phyloP scores from a whole-genome alignment of 2,888 invertebrate species.

The Drosophila monieri region DNA sequence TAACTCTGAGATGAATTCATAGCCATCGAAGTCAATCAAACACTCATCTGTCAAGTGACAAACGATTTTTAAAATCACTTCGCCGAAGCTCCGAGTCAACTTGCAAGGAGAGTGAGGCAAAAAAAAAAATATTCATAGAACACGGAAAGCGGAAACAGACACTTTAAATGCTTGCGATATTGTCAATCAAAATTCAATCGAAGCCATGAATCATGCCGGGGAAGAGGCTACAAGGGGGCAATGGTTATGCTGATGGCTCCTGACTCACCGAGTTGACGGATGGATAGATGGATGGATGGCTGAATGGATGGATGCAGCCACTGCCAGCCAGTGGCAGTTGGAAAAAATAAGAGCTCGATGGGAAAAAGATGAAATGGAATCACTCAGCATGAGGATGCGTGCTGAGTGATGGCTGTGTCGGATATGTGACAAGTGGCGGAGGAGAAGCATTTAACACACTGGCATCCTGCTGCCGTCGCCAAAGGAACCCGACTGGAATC shows the following conservation, averaged over 20 bases:
- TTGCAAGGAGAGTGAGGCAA: conserved; percentile 21
- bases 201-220: conserved; percentile 74
- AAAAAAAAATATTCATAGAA: conserved; percentile 42
- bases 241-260: conserved; percentile 65
- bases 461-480: conserved; percentile 60
- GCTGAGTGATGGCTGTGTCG: conserved; percentile 47
- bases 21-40: conserved; percentile 77
- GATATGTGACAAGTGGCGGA: conserved; percentile 40
- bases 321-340: conserved; percentile 11
- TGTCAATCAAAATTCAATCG: conserved; percentile 83
- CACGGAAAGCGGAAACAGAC: conserved; percentile 78
- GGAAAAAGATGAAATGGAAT: conserved; percentile 60
- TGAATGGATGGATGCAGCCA: conserved; percentile 24
- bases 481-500: conserved; percentile 25
- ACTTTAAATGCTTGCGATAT: conserved; percentile 82
- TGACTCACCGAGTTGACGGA: conserved; percentile 53
- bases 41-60: conserved; percentile 79
- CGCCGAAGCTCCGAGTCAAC: conserved; percentile 41
- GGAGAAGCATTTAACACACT: conserved; percentile 68
- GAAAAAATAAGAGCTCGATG: conserved; percentile 32
- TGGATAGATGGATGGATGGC: conserved; percentile 46
- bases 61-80: conserved; percentile 81
- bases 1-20: conserved; percentile 50
- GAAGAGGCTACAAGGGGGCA: conserved; percentile 33
- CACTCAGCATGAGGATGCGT: conserved; percentile 52